These are phyloP conservation scores for Scaptomyza cyrtandrae DNA, from an alignment of 2,888 invertebrate species.

Conservation along the genomic window DNA sequence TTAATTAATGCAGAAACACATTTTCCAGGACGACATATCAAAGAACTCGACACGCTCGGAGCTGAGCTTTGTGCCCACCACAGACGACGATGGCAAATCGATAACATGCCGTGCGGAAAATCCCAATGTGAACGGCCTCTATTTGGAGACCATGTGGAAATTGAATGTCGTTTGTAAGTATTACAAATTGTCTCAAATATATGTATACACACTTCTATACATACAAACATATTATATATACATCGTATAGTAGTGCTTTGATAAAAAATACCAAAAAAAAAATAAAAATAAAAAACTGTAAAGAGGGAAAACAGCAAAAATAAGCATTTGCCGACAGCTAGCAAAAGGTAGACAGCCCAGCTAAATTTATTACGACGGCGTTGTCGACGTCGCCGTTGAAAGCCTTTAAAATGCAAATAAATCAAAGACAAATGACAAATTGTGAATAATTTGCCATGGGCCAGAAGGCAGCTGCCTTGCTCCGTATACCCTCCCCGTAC, in stretches of 20 bases:
- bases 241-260: slow-evolving; percentile 5
- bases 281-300: slow-evolving; percentile 17
- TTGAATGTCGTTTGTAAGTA: slow-evolving; percentile 96
- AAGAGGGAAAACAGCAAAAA: slow-evolving; percentile 21
- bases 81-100: slow-evolving; percentile 95
- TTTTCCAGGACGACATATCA: slow-evolving; percentile 89
- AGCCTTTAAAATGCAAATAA: slow-evolving; percentile 80
- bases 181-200: slow-evolving; percentile 75
- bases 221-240: neutral
- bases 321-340: slow-evolving; percentile 64
- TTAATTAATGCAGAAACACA: slow-evolving; percentile 78
- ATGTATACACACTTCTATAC: neutral
- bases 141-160: slow-evolving; percentile 93
- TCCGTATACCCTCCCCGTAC: neutral
- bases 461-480: slow-evolving; percentile 55
- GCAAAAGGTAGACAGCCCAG: slow-evolving; percentile 74
- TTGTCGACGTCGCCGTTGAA: slow-evolving; percentile 71
- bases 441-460: slow-evolving; percentile 79
- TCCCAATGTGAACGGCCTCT: slow-evolving; percentile 93
- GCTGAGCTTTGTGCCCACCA: slow-evolving; percentile 94
- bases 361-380: slow-evolving; percentile 75
- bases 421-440: slow-evolving; percentile 80
- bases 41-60: slow-evolving; percentile 94
- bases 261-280: slow-evolving; percentile 25
- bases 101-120: slow-evolving; percentile 96